Percentiles rank a stretch among this genome's conserved stretches.
phyloP scores from a whole-genome alignment of 2,113 vertebrate genomes.

The Rhabdornis inornatus region DNA sequence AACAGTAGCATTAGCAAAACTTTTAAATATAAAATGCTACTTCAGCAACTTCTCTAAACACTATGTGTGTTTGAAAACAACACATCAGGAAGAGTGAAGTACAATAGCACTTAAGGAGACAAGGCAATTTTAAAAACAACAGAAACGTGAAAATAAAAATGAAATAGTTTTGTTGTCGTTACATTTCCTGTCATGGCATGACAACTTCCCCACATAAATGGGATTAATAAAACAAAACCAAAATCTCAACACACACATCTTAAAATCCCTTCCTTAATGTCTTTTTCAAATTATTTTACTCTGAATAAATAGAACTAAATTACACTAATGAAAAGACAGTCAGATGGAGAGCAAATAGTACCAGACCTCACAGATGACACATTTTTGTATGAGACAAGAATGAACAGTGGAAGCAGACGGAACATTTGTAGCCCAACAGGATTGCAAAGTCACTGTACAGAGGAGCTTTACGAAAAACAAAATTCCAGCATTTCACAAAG shows the following conservation, averaged over 20 bases:
- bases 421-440: not conserved
- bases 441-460: not conserved
- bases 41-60: not conserved
- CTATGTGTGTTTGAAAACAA: not conserved
- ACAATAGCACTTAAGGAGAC: not conserved
- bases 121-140: not conserved
- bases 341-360: not conserved
- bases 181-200: not conserved
- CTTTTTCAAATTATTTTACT: not conserved
- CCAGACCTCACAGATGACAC: slow-evolving; percentile 11
- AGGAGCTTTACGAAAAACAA: not conserved
- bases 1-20: not conserved
- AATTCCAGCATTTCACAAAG: not conserved
- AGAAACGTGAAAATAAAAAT: not conserved
- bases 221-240: not conserved
- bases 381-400: not conserved
- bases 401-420: slow-evolving; percentile 6
- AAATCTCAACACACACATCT: not conserved
- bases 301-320: not conserved
- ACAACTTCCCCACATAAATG: not conserved
- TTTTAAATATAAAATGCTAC: not conserved
- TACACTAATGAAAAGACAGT: not conserved
- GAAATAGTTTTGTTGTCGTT: not conserved
- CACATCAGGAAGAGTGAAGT: not conserved
- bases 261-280: not conserved